These are phyloP conservation scores for Abrostola tripartita DNA, from an alignment of 2,888 invertebrate species.

Conservation along the genomic window DNA sequence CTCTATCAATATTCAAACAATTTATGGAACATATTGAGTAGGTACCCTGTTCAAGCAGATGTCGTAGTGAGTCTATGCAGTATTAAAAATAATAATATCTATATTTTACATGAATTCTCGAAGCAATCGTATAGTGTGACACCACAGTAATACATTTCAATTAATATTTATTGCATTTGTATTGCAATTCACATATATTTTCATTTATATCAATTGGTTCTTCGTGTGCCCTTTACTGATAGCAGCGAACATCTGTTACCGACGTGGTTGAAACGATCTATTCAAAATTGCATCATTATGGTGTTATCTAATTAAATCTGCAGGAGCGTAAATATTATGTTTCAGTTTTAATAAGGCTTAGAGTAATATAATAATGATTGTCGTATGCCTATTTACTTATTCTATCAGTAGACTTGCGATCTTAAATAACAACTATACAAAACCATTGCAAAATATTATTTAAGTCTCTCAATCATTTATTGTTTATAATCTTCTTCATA, in stretches of 20 bases:
- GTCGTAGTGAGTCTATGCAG: not conserved
- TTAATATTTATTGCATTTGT: constrained; percentile 12
- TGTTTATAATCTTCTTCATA: too few relatives aligned
- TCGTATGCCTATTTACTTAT: constrained; percentile 23
- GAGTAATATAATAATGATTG: constrained; percentile 8
- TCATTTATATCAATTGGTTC: constrained; percentile 39
- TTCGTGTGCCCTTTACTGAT: constrained; percentile 19
- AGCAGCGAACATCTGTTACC: not conserved
- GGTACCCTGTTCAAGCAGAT: too few relatives aligned
- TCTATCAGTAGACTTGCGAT: too few relatives aligned
- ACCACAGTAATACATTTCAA: constrained; percentile 12
- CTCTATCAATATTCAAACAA: too few relatives aligned
- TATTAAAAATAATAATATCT: not conserved
- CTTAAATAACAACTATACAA: too few relatives aligned
- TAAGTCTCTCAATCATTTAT: too few relatives aligned
- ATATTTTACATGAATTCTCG: constrained; percentile 3
- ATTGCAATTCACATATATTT: constrained; percentile 34
- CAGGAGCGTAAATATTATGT: not conserved
- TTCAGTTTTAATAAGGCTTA: not conserved
- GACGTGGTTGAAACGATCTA: constrained; percentile 12
- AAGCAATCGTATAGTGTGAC: not conserved
- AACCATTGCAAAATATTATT: too few relatives aligned
- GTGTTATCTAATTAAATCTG: too few relatives aligned
- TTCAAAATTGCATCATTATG: constrained; percentile 9
- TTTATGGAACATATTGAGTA: too few relatives aligned